These are phyloP conservation scores for Philonicus albiceps DNA, from an alignment of 2,888 invertebrate species.

Conservation along the genomic window DNA sequence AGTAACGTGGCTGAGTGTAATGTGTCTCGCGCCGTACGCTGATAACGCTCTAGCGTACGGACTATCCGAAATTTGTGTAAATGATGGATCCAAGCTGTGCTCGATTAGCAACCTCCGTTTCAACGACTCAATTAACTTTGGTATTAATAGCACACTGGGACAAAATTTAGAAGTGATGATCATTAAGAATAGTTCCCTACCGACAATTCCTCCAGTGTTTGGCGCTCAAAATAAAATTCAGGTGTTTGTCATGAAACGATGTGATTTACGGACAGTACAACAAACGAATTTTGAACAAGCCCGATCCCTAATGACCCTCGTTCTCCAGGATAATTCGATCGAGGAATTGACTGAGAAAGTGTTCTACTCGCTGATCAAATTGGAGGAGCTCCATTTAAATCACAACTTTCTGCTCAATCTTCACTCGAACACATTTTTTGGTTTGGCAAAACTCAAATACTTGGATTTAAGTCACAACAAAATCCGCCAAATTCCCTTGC, in stretches of 20 bases:
- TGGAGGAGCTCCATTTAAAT: background rate
- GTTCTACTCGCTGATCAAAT: background rate
- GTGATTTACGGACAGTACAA: background rate
- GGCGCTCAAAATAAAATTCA: background rate
- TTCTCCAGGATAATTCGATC: background rate
- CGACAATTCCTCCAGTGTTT: background rate
- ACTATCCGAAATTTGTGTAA: background rate
- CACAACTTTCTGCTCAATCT: background rate
- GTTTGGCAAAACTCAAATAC: background rate
- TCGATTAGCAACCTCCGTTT: background rate
- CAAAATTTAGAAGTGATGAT: background rate
- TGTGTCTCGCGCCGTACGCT: background rate
- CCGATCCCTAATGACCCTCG: background rate
- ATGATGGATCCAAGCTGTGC: background rate
- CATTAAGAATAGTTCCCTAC: background rate
- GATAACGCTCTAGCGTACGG: background rate
- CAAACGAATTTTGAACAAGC: background rate
- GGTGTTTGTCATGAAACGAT: slow-evolving; percentile 8
- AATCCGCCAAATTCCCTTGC: background rate
- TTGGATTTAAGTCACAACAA: slow-evolving; percentile 13
- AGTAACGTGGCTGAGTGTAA: background rate
- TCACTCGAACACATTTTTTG: background rate
- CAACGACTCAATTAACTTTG: background rate
- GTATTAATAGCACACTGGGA: background rate
- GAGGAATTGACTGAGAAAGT: background rate